Percentiles rank a stretch among this genome's conserved stretches.
Evolutionary conservation across 1,140 invertebrate genomes (phyloP).

Genomic region (Euwallacea fornicatus): DNA sequence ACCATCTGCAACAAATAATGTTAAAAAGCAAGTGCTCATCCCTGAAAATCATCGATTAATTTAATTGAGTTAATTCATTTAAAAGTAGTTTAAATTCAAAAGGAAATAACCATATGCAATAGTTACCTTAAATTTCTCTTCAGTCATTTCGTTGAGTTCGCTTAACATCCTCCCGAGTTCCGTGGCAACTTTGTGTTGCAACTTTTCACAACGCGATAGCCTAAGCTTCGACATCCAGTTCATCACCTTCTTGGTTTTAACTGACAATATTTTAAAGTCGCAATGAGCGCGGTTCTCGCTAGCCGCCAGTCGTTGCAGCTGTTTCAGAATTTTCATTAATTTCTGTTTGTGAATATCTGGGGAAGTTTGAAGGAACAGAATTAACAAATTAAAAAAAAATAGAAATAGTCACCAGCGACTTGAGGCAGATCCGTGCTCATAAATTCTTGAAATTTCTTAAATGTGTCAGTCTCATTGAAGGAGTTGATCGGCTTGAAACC

Average conservation of each 20-base stretch:
- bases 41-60: too few relatives aligned
- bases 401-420: constrained; percentile 26
- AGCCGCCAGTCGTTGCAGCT: constrained; percentile 35
- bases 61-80: not conserved
- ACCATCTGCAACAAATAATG: constrained; percentile 7
- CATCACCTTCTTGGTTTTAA: constrained; percentile 41
- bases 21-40: too few relatives aligned
- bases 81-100: not conserved
- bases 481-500: constrained; percentile 12
- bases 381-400: not conserved
- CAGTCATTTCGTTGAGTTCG: constrained; percentile 37
- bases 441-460: constrained; percentile 35
- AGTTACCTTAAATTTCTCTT: constrained; percentile 37
- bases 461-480: constrained; percentile 28
- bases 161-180: constrained; percentile 36
- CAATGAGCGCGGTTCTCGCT: constrained; percentile 34
- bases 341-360: constrained; percentile 31
- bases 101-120: not conserved
- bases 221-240: constrained; percentile 22
- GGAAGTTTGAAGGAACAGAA: constrained; percentile 1
- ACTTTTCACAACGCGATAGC: constrained; percentile 9
- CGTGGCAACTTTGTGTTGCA: constrained; percentile 26
- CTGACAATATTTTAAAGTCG: constrained; percentile 39
- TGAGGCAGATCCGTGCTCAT: constrained; percentile 30
- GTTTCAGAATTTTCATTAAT: constrained; percentile 38